Percentiles rank a stretch among this genome's conserved stretches.
phyloP scores from a whole-genome alignment of 2,797 vertebrate species.

The Semotilus atromaculatus region DNA sequence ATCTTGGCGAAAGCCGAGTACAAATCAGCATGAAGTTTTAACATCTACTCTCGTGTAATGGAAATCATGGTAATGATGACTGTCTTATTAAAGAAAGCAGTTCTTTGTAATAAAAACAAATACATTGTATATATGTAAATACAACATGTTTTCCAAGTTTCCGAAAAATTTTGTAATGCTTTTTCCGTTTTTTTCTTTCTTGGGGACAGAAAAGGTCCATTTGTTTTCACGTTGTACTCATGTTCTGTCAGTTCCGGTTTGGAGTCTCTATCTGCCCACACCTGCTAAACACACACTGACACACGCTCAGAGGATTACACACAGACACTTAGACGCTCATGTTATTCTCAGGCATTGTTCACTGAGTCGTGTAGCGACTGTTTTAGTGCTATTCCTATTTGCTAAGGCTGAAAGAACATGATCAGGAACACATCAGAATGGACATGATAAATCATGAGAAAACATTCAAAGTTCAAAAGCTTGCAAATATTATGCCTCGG shows the following conservation, averaged over 20 bases:
- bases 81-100: background rate
- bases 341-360: background rate
- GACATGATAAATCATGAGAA: background rate
- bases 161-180: background rate
- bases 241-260: conserved; percentile 21
- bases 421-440: background rate
- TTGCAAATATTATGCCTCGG: background rate
- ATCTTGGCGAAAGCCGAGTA: no score
- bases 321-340: conserved; percentile 8
- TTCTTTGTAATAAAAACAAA: background rate
- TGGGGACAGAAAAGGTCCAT: background rate
- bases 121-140: background rate
- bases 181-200: background rate
- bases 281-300: conserved; percentile 56
- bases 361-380: background rate
- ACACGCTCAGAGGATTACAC: conserved; percentile 25
- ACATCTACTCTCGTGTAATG: no score
- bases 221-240: background rate
- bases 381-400: background rate
- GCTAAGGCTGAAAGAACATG: background rate
- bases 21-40: no score
- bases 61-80: background rate
- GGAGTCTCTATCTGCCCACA: conserved; percentile 39
- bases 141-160: background rate
- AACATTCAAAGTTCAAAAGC: background rate